Evolutionary conservation across 2,797 vertebrate genomes (phyloP).

Genomic region (Pristis pectinata): DNA sequence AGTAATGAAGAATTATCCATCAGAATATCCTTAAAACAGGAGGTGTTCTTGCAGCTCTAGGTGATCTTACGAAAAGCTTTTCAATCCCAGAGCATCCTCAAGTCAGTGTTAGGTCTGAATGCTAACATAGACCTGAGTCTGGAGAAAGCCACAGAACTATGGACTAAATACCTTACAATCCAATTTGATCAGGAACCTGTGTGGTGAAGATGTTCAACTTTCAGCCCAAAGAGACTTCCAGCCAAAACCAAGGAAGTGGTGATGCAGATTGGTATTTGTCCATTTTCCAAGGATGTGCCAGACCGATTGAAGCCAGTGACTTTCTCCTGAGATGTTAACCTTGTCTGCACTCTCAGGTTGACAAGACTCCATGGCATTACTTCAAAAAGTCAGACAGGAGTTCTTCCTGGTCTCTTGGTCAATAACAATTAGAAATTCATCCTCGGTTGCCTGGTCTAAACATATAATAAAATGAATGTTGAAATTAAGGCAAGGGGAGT

Average conservation of each 20-base stretch:
- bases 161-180: not conserved
- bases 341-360: not conserved
- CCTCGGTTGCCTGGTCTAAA: no score
- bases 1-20: not conserved
- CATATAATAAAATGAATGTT: no score
- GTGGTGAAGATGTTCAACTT: not conserved
- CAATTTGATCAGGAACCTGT: not conserved
- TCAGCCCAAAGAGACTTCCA: not conserved
- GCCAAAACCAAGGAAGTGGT: not conserved
- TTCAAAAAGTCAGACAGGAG: no score
- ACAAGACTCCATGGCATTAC: not conserved
- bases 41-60: not conserved
- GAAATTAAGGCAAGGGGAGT: no score
- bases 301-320: no score
- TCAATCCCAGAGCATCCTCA: not conserved
- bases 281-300: no score
- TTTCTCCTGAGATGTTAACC: no score
- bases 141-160: not conserved
- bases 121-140: not conserved
- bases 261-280: not conserved
- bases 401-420: not conserved
- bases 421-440: no score
- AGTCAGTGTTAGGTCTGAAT: not conserved
- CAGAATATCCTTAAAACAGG: not conserved
- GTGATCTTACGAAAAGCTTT: not conserved